A percentile compares a stretch with the other conserved stretches of the same genome.
Conservation (phyloP, 2,888 invertebrate species). For the Octonoba sinensis region DNA sequence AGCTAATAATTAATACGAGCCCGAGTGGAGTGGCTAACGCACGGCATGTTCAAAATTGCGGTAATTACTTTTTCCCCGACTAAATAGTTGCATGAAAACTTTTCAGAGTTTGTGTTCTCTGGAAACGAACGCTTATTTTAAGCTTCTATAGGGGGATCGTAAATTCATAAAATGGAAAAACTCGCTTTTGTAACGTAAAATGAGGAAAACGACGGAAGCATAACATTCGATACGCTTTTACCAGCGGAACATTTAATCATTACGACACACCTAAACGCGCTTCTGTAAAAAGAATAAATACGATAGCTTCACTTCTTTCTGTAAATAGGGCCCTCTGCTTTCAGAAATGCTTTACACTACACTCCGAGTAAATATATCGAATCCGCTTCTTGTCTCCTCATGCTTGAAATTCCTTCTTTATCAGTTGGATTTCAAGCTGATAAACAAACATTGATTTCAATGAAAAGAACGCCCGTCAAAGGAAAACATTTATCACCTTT, state of each 20-base stretch:
- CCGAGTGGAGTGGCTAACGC: slow-evolving; percentile 18
- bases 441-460: no score
- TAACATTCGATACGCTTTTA: slow-evolving; percentile 18
- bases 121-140: slow-evolving; percentile 51
- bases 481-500: no score
- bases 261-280: slow-evolving; percentile 41
- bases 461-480: no score
- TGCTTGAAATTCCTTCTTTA: no score
- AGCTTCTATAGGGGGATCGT: slow-evolving; percentile 47
- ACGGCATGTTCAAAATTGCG: slow-evolving; percentile 56
- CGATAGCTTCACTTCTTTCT: slow-evolving; percentile 44
- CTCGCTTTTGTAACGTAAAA: slow-evolving; percentile 19
- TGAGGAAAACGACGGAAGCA: slow-evolving; percentile 5
- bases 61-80: slow-evolving; percentile 62
- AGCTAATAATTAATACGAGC: slow-evolving; percentile 62
- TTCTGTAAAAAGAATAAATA: slow-evolving; percentile 35
- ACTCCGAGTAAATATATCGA: no score
- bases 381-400: no score
- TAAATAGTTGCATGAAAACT: slow-evolving; percentile 61
- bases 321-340: slow-evolving; percentile 11
- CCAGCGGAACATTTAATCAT: slow-evolving; percentile 34
- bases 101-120: slow-evolving; percentile 51
- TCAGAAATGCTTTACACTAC: no score
- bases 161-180: slow-evolving; percentile 61
- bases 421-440: no score